Base-by-base conservation (phyloP, 1,140 invertebrate species). In the Oncopodura yosiiana region DNA sequence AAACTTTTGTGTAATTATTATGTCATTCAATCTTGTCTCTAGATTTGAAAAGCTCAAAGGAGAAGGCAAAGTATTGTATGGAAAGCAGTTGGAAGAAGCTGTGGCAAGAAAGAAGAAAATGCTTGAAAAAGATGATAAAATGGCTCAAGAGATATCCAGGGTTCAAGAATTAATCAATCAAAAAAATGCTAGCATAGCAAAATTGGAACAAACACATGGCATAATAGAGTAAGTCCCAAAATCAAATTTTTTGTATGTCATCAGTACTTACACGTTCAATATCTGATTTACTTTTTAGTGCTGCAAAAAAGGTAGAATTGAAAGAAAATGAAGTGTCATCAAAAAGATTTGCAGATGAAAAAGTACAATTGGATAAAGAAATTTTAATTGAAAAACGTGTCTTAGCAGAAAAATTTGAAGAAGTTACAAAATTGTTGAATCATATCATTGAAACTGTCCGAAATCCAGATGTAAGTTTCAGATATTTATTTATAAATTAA, bases 1-100 rank as follows among this genome's bases (percentile, higher is more conserved):
- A 19, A 38, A 18, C 2, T 39, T 1, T 42, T 52, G 24, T 52
- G 8, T 24, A 34, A 11, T n/a, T 27, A n/a, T 38, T 19, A 14
- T 2, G 44, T 24, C 21, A 1, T 34, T 19, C 30, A 11, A 24
- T 50, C 18, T 27, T 29, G 29, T 43, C 38, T 50, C 1, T 18
- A 54, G 52, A 26, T 53, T 46, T 19, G 27, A 60, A 44, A n/a
- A 30, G 1, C 8, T 53, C 1, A 38, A 39, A 23, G 34, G 34
- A 3, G 41, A 56, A 11, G 50, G 38, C 4, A 9, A 18, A 3
- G 37, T 44, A 36, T 21, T 52, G 19, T 60, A 38, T 37, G 48
- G 52, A 6, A 23, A 41, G 11, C 42, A 56, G 1, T 39, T 52
- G n/a, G 53, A 60, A 26, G 37, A 41, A 29, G 49, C 49, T 37